Base-by-base conservation (phyloP, 2,113 vertebrate species). In the Ariopsis seemanni region DNA sequence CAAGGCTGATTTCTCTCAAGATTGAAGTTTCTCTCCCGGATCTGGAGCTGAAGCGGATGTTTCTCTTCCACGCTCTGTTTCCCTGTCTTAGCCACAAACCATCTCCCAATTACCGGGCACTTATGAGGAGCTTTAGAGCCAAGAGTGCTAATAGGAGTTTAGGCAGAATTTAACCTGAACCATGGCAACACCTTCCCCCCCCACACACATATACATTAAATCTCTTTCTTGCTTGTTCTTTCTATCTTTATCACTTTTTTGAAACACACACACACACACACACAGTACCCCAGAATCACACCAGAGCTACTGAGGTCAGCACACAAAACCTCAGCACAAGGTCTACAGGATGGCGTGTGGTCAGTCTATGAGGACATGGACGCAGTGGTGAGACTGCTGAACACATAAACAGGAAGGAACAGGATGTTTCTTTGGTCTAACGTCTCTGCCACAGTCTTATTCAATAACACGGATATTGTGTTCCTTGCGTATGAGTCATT, bases 61-160 rank as follows among this genome's bases (percentile, higher is more conserved):
- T 89, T 83, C 52, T 78, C 30, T 71, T 89, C 69, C 60, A 48
- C 4, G 84, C 71, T 86, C 71, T 22, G 87, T 69, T 88, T 53
- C 82, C 50, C 82, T 78, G 69, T 83, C 74, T 88, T 79, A 84
- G 55, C 84, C 79, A 90, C 86, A 88, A 88, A 85, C 79, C 86
- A 65, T 82, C 86, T 69, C n/a, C 53, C 71, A 86, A 83, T 90
- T 88, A 62, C 83, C 63, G 12, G 69, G 7, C 53, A 69, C 84
- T 83, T 83, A 65, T 67, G 78, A 85, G 80, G 20, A 58, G 82
- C 71, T 71, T 85, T 72, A 83, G 53, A 67, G 55, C 62, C 79
- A 78, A 82, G 80, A 82, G 52, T 55, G 60, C 60, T 52, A 85
- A 77, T 27, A 60, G 83, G 79, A 88, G 83, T 77, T 74, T 34